Base-by-base conservation (phyloP, 2,797 vertebrate genomes). In the Etheostoma perlongum region DNA sequence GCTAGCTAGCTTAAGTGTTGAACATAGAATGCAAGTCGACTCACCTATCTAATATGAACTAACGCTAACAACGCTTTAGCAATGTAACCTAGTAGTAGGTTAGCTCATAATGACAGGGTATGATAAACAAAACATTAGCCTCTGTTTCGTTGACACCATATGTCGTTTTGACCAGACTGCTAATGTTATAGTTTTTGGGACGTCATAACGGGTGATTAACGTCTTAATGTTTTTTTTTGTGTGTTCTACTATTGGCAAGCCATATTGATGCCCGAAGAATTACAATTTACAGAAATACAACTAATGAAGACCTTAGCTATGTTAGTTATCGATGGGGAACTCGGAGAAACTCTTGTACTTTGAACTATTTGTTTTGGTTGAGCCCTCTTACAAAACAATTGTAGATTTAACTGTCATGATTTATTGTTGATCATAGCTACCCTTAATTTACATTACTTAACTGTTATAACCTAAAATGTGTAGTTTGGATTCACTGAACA, bases 91-190 rank as follows among this genome's bases (percentile, higher is more conserved):
- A 12, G 10, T 11, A 23, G 48, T 30, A n/a, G n/a, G n/a, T n/a
- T n/a, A 51, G 15, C 54, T 67, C 4, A 0, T 15, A 30, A 33
- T 75, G 81, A 79, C 60, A 72, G 58, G 7, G 61, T 3, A 13
- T 51, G 23, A n/a, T 23, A 64, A 40, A n/a, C 66, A 72, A 52
- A 33, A 63, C 65, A 63, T n/a, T 4, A 11, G 53, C 54, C 2
- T 33, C 1, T 4, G 58, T 4, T 33, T 25, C 1, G 16, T 33
- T 65, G 27, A 76, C 62, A 71, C 13, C 16, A 2, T 40, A 2
- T 23, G 16, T 55, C 7, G 14, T 30, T 51, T 16, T 42, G 16
- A 61, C 11, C 19, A 21, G 6, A 58, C 47, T 47, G 5, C 54
- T 60, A 7, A 21, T 40, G 13, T 48, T 10, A 11, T 13, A 11